Base-by-base conservation (phyloP, 2,797 vertebrate genomes). In the Danio kyathit region DNA sequence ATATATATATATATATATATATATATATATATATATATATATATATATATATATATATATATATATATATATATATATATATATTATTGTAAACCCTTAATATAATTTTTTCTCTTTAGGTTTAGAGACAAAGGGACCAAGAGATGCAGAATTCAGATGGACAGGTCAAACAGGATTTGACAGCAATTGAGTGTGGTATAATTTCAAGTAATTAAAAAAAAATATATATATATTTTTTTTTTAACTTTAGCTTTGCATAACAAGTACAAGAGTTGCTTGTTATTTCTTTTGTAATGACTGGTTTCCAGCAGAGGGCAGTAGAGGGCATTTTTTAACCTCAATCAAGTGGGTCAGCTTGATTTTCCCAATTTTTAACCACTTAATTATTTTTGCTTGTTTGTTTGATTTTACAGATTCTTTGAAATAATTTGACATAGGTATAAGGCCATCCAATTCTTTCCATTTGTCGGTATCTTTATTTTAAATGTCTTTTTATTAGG, bases 121-220 rank as follows among this genome's bases (percentile, higher is more conserved):
- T 86, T 83, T 71, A 76, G 81, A 79, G 75, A 81, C 16, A 83
- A 85, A 63, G 74, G 77, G 2, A 51, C 40, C 80, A 59, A 75
- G 66, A 41, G 6, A 72, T 38, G 51, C 57, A 64, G 19, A 51
- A 67, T 41, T 44, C 83, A 66, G 46, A 14, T 10, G 59, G 48
- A 74, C 60, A 29, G 6, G 46, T 17, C 69, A 60, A 81, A 29
- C 78, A 19, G n/a, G 14, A 70, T 74, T 57, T 46, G 16, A 76
- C 78, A 29, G 65, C 64, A 54, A 81, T 44, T 16, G 52, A 57
- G 5, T 65, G 29, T 78, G 74, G 82, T 86, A 76, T n/a, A n/a
- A 41, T n/a, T 69, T 70, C 16, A 2, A 29, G 29, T 29, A 29
- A 29, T 29, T 1, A 56, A 16, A 17, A 12, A 12, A 12, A 16